Conservation (phyloP, 2,888 invertebrate genomes). For the Caenorhabditis macrosperma region DNA sequence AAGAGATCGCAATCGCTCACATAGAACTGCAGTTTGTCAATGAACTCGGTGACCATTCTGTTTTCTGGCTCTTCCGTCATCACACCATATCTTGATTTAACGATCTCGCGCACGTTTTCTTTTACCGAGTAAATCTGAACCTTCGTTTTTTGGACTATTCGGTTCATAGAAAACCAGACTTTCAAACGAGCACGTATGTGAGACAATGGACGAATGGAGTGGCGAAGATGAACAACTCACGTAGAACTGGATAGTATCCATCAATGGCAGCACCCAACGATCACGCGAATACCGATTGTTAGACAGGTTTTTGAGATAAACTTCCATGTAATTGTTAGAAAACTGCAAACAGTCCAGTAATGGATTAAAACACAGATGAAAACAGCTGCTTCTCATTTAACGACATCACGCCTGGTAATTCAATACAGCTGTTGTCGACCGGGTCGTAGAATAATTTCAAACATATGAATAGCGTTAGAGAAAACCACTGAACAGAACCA, state of each 20-base stretch:
- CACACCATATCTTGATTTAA: constrained; percentile 72
- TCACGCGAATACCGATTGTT: constrained; percentile 77
- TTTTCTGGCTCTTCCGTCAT: constrained; percentile 60
- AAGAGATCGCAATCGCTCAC: constrained; percentile 55
- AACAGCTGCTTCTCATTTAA: neutral
- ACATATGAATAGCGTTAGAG: neutral
- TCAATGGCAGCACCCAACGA: constrained; percentile 78
- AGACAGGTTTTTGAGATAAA: constrained; percentile 75
- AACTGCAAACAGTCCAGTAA: constrained; percentile 44
- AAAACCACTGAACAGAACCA: neutral
- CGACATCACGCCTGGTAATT: neutral
- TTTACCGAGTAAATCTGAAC: constrained; percentile 52
- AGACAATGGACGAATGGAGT: constrained; percentile 6
- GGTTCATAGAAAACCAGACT: neutral
- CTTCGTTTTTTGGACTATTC: neutral
- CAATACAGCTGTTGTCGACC: neutral
- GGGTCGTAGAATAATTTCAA: neutral
- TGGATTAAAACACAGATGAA: neutral
- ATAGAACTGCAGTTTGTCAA: constrained; percentile 74
- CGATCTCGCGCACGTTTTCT: constrained; percentile 62
- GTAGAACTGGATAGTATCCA: constrained; percentile 80
- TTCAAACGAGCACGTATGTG: neutral
- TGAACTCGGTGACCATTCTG: constrained; percentile 64
- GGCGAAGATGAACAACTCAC: constrained; percentile 66
- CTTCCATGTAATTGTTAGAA: constrained; percentile 68